A percentile compares a stretch with the other conserved stretches of the same genome.
Conservation (phyloP, 2,113 vertebrate genomes). For the Nyctereutes procyonoides region DNA sequence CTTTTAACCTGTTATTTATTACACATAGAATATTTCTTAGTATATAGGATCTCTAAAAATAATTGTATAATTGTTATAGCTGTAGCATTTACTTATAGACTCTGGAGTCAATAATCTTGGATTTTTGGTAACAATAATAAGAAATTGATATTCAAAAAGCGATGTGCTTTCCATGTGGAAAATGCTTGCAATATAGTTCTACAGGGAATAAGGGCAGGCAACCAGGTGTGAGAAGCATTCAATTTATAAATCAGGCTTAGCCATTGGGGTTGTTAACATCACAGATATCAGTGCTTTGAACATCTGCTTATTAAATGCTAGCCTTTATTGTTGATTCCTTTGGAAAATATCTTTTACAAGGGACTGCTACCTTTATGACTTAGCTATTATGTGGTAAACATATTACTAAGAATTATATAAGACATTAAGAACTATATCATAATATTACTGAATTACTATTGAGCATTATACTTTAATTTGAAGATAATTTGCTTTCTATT, state of each 20-base stretch:
- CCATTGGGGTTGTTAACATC: neutral
- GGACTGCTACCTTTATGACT: conserved; percentile 3
- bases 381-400: conserved; percentile 30
- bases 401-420: conserved; percentile 59
- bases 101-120: neutral
- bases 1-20: neutral
- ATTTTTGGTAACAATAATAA: neutral
- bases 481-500: conserved; percentile 70
- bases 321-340: conserved; percentile 57
- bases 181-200: neutral
- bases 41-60: neutral
- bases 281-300: conserved; percentile 42
- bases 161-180: neutral
- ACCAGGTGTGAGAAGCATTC: neutral
- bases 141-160: conserved; percentile 41
- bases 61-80: neutral
- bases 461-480: conserved; percentile 71
- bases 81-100: neutral
- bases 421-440: conserved; percentile 34
- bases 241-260: conserved; percentile 12
- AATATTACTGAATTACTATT: conserved; percentile 65
- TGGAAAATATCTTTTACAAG: conserved; percentile 64
- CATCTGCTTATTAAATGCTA: conserved; percentile 60
- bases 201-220: neutral
- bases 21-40: neutral